phyloP scores from a whole-genome alignment of 2,797 vertebrate genomes.

The Chaunax sp. region DNA sequence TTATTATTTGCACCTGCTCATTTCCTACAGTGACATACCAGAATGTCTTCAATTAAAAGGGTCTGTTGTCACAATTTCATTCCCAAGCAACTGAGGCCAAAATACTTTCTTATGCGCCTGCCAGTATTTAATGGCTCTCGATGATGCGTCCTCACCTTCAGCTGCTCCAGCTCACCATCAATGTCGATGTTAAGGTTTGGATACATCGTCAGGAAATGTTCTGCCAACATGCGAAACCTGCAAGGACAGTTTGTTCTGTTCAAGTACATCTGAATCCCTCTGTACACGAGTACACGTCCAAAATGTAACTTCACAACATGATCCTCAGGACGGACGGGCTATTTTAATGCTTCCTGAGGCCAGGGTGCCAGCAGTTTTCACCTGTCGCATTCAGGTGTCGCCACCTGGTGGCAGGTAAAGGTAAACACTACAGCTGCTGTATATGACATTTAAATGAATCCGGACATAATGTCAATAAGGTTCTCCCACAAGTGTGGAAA shows the following conservation, averaged over 20 bases:
- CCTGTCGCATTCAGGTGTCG: neutral
- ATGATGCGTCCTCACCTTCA: slow-evolving; percentile 78
- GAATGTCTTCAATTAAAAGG: neutral
- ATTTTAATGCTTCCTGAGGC: neutral
- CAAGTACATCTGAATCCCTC: neutral
- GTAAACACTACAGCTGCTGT: neutral
- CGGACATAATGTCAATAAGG: neutral
- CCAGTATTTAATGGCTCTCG: neutral
- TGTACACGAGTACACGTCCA: neutral
- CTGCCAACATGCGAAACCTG: slow-evolving; percentile 85
- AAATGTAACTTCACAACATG: neutral
- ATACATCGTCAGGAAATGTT: slow-evolving; percentile 85
- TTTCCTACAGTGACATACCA: neutral
- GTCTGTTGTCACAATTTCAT: neutral
- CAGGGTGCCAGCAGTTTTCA: neutral
- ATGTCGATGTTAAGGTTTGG: slow-evolving; percentile 83
- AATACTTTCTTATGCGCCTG: neutral
- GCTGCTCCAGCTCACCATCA: slow-evolving; percentile 80
- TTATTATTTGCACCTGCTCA: neutral
- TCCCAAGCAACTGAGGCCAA: neutral
- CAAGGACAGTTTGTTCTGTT: neutral
- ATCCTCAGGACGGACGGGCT: neutral
- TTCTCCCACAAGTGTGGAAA: neutral
- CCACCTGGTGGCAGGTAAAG: slow-evolving; percentile 50
- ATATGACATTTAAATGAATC: neutral